A percentile compares a stretch with the other conserved stretches of the same genome.
These are phyloP conservation scores for Heliconius hewitsoni DNA, from an alignment of 1,140 invertebrate genomes.

Conservation along the genomic window DNA sequence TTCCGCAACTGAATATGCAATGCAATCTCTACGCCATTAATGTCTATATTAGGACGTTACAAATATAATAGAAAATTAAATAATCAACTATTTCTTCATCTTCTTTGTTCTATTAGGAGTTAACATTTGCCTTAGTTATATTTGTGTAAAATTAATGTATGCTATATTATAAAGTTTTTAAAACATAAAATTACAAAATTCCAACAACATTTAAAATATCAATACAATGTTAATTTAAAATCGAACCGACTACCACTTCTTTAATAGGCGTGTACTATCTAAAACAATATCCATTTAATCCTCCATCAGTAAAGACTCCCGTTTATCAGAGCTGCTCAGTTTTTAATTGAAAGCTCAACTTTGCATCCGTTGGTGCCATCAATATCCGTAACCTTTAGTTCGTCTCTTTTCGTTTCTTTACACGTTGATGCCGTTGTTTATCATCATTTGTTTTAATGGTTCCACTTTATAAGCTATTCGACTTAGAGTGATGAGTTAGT, in stretches of 20 bases:
- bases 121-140: too few species aligned
- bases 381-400: constrained; percentile 16
- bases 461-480: constrained; percentile 21
- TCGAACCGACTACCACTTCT: neutral
- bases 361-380: constrained; percentile 23
- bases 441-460: constrained; percentile 30
- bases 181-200: too few species aligned
- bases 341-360: constrained; percentile 28
- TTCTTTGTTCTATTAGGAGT: too few species aligned
- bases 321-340: constrained; percentile 24
- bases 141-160: too few species aligned
- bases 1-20: too few species aligned
- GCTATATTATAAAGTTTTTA: too few species aligned
- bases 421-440: constrained; percentile 26
- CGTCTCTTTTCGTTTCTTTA: constrained; percentile 19
- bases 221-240: neutral
- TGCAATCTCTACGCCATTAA: too few species aligned
- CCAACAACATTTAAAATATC: too few species aligned
- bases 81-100: too few species aligned
- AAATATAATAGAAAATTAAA: too few species aligned
- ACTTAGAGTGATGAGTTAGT: neutral
- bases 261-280: neutral
- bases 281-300: neutral
- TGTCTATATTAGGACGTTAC: too few species aligned
- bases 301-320: neutral